Conservation (phyloP, 2,797 vertebrate species). For the Pantherophis vulpinus region DNA sequence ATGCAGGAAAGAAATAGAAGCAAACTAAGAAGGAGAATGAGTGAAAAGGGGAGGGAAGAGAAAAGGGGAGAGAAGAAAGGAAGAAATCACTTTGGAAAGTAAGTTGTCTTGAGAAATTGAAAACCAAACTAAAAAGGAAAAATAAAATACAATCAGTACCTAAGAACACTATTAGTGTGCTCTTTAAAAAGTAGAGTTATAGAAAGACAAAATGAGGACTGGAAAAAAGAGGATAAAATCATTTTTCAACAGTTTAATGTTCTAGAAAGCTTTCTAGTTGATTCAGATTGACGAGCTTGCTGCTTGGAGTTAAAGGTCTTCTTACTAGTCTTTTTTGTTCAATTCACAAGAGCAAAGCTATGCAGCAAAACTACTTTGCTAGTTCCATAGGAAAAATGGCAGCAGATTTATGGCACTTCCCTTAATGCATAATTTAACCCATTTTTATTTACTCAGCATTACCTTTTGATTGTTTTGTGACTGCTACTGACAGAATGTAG, state of each 20-base stretch:
- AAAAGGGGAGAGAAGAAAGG: background rate
- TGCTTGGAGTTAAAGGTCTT: background rate
- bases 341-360: constrained; percentile 15
- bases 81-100: background rate
- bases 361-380: background rate
- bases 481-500: constrained; percentile 38
- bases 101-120: constrained; percentile 31
- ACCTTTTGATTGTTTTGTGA: constrained; percentile 56
- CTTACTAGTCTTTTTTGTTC: background rate
- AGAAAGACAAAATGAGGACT: background rate
- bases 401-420: constrained; percentile 34
- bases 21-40: constrained; percentile 30
- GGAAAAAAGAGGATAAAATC: background rate
- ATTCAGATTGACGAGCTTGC: background rate
- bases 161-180: constrained; percentile 37
- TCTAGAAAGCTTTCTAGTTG: constrained; percentile 2
- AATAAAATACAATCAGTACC: constrained; percentile 30
- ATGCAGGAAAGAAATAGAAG: constrained; percentile 17
- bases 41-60: constrained; percentile 13
- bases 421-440: constrained; percentile 12
- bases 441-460: constrained; percentile 57
- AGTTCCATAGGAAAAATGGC: background rate
- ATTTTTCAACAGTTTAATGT: constrained; percentile 1
- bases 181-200: constrained; percentile 1
- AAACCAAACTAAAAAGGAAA: constrained; percentile 8